A percentile compares a stretch with the other conserved stretches of the same genome.
These are phyloP conservation scores for Timema podura DNA, from an alignment of 2,888 invertebrate genomes.

Conservation along the genomic window DNA sequence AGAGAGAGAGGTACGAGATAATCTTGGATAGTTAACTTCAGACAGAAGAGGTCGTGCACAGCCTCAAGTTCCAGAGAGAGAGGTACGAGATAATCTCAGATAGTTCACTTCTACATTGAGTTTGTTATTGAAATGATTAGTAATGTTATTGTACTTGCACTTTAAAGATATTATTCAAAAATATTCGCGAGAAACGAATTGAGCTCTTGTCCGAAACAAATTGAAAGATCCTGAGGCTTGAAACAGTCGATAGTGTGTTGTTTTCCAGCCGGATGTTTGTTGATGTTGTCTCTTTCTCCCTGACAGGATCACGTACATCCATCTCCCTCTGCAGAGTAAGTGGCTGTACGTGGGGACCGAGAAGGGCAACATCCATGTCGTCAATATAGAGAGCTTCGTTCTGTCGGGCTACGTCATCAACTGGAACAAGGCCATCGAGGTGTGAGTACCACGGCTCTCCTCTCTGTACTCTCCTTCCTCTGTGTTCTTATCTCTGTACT, in stretches of 20 bases:
- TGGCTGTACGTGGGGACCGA: slow-evolving; percentile 99
- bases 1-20: slow-evolving; percentile 90
- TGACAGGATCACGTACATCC: slow-evolving; percentile 86
- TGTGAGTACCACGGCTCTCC: slow-evolving; percentile 66
- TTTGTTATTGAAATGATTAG: too few relatives aligned
- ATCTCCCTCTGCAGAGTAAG: slow-evolving; percentile 94
- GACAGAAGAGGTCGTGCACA: slow-evolving; percentile 95
- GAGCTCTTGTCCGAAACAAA: too few relatives aligned
- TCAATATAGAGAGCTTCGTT: slow-evolving; percentile 92
- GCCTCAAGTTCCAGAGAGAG: slow-evolving; percentile 95
- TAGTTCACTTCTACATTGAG: slow-evolving; percentile 57
- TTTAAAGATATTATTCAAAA: not conserved
- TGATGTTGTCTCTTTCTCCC: not conserved
- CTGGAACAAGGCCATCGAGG: slow-evolving; percentile 99
- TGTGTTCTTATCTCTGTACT: too few relatives aligned
- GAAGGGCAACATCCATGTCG: slow-evolving; percentile 95
- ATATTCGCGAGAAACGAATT: too few relatives aligned
- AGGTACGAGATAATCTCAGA: slow-evolving; percentile 55
- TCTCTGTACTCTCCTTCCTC: too few relatives aligned
- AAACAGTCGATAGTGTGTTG: not conserved
- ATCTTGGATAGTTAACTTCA: too few relatives aligned
- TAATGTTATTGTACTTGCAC: not conserved
- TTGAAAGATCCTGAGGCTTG: too few relatives aligned
- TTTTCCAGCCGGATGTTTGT: too few relatives aligned
- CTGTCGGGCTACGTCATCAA: slow-evolving; percentile 98